Conservation (phyloP, 1,140 invertebrate species). For the Eurosta solidaginis region DNA sequence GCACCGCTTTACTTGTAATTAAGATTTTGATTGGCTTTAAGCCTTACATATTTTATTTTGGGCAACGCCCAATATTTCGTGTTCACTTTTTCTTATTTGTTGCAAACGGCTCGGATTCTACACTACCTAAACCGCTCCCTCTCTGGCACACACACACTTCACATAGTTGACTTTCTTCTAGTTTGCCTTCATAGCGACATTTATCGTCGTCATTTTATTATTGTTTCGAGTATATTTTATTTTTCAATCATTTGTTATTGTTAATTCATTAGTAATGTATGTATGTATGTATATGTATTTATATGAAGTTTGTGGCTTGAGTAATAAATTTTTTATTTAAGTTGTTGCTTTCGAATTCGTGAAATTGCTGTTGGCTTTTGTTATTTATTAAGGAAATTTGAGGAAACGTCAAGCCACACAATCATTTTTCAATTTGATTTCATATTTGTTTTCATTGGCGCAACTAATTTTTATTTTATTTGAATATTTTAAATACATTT, state of each 20-base stretch:
- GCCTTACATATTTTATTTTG: too few relatives aligned
- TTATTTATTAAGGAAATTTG: constrained; percentile 23
- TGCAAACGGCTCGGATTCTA: too few relatives aligned
- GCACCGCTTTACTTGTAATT: too few relatives aligned
- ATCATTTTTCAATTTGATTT: neutral
- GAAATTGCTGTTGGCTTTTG: neutral
- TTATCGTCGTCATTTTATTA: neutral
- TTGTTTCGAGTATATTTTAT: neutral
- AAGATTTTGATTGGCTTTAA: too few relatives aligned
- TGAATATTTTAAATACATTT: neutral
- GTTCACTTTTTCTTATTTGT: too few relatives aligned
- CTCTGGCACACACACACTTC: neutral
- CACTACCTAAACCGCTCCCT: too few relatives aligned
- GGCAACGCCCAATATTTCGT: too few relatives aligned
- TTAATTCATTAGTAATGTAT: too few relatives aligned
- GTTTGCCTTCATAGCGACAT: neutral
- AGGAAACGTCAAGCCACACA: constrained; percentile 1
- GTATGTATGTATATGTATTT: neutral
- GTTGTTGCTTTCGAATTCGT: neutral
- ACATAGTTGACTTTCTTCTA: neutral
- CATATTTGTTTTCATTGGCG: neutral
- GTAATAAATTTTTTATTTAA: neutral
- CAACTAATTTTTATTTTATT: neutral
- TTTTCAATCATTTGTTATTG: neutral
- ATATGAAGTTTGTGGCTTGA: neutral